Evolutionary conservation across 2,113 vertebrate species (phyloP), one percentile per base, ranked within the genome.

Genomic region (Halcyon senegalensis): DNA sequence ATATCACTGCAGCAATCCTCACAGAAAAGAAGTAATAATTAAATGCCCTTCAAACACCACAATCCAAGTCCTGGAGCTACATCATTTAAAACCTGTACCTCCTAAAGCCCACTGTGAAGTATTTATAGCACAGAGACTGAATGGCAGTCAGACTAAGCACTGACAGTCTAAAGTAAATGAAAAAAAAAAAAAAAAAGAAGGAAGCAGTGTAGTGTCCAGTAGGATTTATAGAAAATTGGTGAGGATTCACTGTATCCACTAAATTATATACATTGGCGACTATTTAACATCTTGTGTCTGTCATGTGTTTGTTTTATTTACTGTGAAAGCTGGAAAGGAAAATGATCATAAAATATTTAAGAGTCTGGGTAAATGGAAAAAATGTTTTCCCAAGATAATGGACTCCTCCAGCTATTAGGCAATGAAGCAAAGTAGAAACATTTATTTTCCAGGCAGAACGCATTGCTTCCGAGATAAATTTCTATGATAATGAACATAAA

Each of bases 321-420:
- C 79, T 70, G 46, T 91, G 79, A 90, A 94, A 90, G 14, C 87
- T 74, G 73, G 59, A 84, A 91, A 70, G 79, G 87, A 93, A 94
- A 96, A 90, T 55, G 23, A 76, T 80, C 78, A 92, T 96, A 86
- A 96, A 94, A 93, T 96, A 96, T 94, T 95, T 90, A 96, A 91
- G 37, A 92, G 85, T 63, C 72, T 76, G 19, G 67, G 62, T 77
- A 97, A 84, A 68, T 81, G 87, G 87, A 86, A 95, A 82, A 90
- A 93, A 77, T 83, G 58, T 66, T 94, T 96, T 90, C 79, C 75
- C 55, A 59, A 62, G 68, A 67, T 88, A 96, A 96, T 88, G 90
- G 63, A 93, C 87, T 96, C 82, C 37, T 94, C 87, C 64, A 91
- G 85, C 94, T 92, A 88, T 92, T 90, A 96, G 62, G 88, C 73